Conservation (phyloP, 2,113 vertebrate genomes). For the Oreocharis arfaki region DNA sequence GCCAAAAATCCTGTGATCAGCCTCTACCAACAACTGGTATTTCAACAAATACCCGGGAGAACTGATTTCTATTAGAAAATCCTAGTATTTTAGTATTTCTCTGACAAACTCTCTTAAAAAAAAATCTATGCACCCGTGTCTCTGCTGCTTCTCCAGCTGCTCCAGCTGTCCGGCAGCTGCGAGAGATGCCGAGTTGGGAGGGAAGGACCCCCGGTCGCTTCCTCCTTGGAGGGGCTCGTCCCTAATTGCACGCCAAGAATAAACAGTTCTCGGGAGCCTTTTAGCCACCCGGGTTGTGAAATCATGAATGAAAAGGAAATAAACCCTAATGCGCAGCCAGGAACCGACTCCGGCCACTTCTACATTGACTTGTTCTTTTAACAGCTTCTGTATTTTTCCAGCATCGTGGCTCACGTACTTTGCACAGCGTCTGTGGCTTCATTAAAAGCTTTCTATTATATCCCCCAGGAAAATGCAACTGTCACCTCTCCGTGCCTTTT, state of each 20-base stretch:
- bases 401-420: background rate
- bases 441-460: slow-evolving; percentile 34
- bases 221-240: background rate
- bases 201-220: background rate
- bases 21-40: background rate
- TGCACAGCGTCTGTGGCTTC: background rate
- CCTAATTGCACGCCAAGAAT: background rate
- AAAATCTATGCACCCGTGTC: background rate
- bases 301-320: slow-evolving; percentile 35
- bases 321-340: slow-evolving; percentile 10
- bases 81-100: background rate
- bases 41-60: background rate
- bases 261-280: background rate
- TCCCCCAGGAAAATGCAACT: slow-evolving; percentile 11
- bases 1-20: no score
- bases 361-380: slow-evolving; percentile 24
- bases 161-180: background rate
- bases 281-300: background rate
- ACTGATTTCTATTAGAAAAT: background rate
- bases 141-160: background rate
- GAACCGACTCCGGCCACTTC: slow-evolving; percentile 17
- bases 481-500: slow-evolving; percentile 40
- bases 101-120: background rate
- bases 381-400: slow-evolving; percentile 9
- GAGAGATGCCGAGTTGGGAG: background rate